Base-by-base conservation (phyloP, 2,888 invertebrate species). In the Antitype chi region DNA sequence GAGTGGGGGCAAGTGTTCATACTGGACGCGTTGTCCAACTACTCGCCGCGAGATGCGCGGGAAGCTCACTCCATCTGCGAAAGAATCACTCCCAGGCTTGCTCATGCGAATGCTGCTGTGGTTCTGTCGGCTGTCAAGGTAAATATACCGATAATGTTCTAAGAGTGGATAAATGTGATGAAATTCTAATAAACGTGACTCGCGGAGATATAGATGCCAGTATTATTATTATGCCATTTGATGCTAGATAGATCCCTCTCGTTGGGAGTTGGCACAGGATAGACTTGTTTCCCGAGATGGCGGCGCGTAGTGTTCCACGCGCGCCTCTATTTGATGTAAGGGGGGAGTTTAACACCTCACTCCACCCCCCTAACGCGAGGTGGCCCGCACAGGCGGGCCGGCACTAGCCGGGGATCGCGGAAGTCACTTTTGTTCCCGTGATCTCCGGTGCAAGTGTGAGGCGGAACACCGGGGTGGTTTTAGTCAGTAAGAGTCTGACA, bases 1-100 rank as follows among this genome's bases (percentile, higher is more conserved):
- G 99, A 99, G 94, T 99, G 99, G 99, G 99, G 99, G 0, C 99
- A 99, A 95, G 99, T 99, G 77, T 99, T 99, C 96, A 99, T 99
- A 88, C 97, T 99, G 89, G 99, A 99, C 95, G 99, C 99, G 0
- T 96, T 99, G 81, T 99, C 99, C 32, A 99, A 99, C 97, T 99
- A 99, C 96, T 98, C 98, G 67, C 99, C 99, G 0, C 98, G 99
- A 88, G 99, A 99, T 96, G 99, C 99, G 88, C 97, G 99, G 66
- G 99, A 99, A 94, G 99, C 99, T 2, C 99, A 99, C 95, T 99
- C 99, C 87, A 99, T 99, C 89, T 99, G 99, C 94, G 99, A 99
- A 97, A 97, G 99, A 76, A 99, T 99, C 89, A 99, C 99, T 4
- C 99, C 99, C 3, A 97, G 99, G 28, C 97, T 99, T 80, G 99